A percentile compares a stretch with the other conserved stretches of the same genome.
Conservation (phyloP, 2,797 vertebrate species). For the Siniperca undulata region DNA sequence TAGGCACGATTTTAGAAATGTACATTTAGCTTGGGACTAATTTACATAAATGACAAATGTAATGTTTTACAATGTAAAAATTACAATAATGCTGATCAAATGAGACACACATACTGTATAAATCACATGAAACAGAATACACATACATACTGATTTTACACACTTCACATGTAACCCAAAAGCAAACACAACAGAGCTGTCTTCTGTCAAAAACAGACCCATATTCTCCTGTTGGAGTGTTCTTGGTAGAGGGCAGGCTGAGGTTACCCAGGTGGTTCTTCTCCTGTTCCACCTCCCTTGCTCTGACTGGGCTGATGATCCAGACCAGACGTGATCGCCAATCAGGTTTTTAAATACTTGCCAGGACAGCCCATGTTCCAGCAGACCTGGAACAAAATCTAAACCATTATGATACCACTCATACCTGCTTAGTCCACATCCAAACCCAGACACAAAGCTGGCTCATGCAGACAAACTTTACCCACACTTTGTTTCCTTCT, state of each 20-base stretch:
- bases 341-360: slow-evolving; percentile 71
- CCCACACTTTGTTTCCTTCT: neutral
- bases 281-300: slow-evolving; percentile 73
- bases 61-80: neutral
- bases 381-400: slow-evolving; percentile 56
- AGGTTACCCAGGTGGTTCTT: slow-evolving; percentile 81
- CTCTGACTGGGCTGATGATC: slow-evolving; percentile 63
- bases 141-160: slow-evolving; percentile 25
- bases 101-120: neutral
- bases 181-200: slow-evolving; percentile 26
- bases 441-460: slow-evolving; percentile 59
- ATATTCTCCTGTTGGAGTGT: slow-evolving; percentile 47
- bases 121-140: slow-evolving; percentile 1
- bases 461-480: neutral
- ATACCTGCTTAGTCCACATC: slow-evolving; percentile 55
- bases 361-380: slow-evolving; percentile 49
- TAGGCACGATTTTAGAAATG: neutral
- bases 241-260: slow-evolving; percentile 64
- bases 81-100: neutral
- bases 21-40: neutral
- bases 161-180: slow-evolving; percentile 9
- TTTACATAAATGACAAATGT: neutral
- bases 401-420: slow-evolving; percentile 68
- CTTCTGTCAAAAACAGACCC: slow-evolving; percentile 28
- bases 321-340: slow-evolving; percentile 69